Evolutionary conservation across 2,888 invertebrate genomes (phyloP).

Genomic region (Aspidapion aeneum): DNA sequence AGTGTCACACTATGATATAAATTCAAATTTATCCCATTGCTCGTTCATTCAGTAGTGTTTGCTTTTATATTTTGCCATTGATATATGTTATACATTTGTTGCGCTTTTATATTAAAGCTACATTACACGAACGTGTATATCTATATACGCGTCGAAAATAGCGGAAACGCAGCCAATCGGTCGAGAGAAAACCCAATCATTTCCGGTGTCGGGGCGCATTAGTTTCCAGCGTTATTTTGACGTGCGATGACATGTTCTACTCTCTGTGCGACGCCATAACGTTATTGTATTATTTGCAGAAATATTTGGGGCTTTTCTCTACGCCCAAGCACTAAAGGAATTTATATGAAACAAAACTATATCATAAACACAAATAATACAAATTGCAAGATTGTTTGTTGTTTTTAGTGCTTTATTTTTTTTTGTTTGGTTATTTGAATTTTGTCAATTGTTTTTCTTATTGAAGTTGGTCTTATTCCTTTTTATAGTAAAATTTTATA

Average conservation of each 20-base stretch:
- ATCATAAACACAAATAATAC: too few species aligned
- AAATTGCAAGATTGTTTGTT: too few species aligned
- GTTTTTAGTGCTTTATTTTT: too few species aligned
- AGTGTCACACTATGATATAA: not conserved
- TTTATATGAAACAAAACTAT: too few species aligned
- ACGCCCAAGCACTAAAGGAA: too few species aligned
- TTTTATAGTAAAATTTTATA: too few species aligned
- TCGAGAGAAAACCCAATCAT: conserved; percentile 56
- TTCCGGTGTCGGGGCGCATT: conserved; percentile 58
- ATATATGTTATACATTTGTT: not conserved
- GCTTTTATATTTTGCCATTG: not conserved
- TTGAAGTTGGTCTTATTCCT: too few species aligned
- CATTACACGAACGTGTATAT: not conserved
- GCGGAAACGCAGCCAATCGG: conserved; percentile 40
- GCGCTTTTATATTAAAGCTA: not conserved
- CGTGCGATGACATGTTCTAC: conserved; percentile 33
- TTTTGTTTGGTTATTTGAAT: too few species aligned
- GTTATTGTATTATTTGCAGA: not conserved
- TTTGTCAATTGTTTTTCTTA: too few species aligned
- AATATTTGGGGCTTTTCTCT: not conserved
- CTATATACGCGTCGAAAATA: conserved; percentile 7
- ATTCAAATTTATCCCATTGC: not conserved
- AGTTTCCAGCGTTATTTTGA: conserved; percentile 48
- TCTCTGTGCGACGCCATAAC: not conserved
- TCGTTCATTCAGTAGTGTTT: too few species aligned